Percentiles rank a stretch among this genome's conserved stretches.
These are phyloP conservation scores for Acipenser oxyrinchus DNA, from an alignment of 2,797 vertebrate species.

Conservation along the genomic window DNA sequence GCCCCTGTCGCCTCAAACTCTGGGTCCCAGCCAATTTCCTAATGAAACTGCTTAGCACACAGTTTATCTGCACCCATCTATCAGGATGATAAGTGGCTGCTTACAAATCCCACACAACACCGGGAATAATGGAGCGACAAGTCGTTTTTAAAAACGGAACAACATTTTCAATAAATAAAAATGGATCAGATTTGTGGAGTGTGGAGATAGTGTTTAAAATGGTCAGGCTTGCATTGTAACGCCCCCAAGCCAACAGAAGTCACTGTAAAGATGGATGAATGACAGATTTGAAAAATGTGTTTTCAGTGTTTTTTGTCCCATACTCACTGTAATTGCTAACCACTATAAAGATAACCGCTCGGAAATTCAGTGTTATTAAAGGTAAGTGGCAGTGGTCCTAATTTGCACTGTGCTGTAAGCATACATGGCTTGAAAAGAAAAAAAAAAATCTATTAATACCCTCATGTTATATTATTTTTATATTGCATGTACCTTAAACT, in stretches of 20 bases:
- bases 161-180: slow-evolving; percentile 5
- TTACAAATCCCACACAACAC: neutral
- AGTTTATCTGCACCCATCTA: slow-evolving; percentile 2
- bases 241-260: neutral
- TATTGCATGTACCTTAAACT: too few species aligned
- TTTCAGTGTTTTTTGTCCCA: neutral
- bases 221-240: neutral
- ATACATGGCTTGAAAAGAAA: too few species aligned
- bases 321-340: too few species aligned
- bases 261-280: neutral
- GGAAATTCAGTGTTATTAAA: too few species aligned
- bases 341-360: too few species aligned
- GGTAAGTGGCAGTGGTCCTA: too few species aligned
- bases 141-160: neutral
- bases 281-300: neutral
- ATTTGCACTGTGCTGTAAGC: too few species aligned
- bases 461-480: too few species aligned
- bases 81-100: slow-evolving; percentile 2
- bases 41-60: slow-evolving; percentile 2
- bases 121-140: neutral
- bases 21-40: neutral
- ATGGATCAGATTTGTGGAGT: slow-evolving; percentile 1
- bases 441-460: too few species aligned
- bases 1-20: neutral
- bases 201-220: neutral